Percentiles rank a stretch among this genome's conserved stretches.
Evolutionary conservation across 1,140 invertebrate species (phyloP).

Genomic region (Hyles vespertilio): DNA sequence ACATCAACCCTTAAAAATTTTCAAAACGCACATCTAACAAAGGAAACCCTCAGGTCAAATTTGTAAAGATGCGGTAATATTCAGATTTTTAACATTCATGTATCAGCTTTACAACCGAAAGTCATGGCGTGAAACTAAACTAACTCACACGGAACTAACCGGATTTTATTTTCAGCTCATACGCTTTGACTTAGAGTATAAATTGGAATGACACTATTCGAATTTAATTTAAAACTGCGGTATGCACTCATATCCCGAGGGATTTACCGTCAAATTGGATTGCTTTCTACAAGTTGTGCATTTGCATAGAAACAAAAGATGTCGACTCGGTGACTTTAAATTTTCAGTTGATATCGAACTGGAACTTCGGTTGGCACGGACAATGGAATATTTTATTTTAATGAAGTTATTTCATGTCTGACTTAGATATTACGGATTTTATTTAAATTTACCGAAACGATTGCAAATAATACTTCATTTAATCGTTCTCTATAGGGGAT

Average conservation of each 20-base stretch:
- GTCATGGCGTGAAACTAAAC: conserved; percentile 27
- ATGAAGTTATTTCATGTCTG: no score
- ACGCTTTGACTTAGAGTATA: conserved; percentile 21
- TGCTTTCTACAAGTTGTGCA: conserved; percentile 50
- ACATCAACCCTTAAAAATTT: no score
- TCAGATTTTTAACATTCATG: conserved; percentile 22
- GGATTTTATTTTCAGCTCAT: conserved; percentile 24
- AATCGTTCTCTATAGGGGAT: no score
- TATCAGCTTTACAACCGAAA: conserved; percentile 32
- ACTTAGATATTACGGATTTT: no score
- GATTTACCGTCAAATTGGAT: conserved; percentile 58
- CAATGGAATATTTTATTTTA: no score
- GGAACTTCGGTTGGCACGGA: background rate
- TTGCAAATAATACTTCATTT: no score
- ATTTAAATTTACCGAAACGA: no score
- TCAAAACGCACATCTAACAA: no score
- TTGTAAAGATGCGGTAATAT: conserved; percentile 5
- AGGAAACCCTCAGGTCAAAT: no score
- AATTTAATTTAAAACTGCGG: conserved; percentile 58
- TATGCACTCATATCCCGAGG: conserved; percentile 47
- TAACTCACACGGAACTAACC: conserved; percentile 11
- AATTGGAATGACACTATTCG: conserved; percentile 23
- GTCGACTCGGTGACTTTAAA: conserved; percentile 1
- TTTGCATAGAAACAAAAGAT: conserved; percentile 49
- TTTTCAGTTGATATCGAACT: background rate